Evolutionary conservation across 2,113 vertebrate species (phyloP).

Genomic region (Bubo bubo): DNA sequence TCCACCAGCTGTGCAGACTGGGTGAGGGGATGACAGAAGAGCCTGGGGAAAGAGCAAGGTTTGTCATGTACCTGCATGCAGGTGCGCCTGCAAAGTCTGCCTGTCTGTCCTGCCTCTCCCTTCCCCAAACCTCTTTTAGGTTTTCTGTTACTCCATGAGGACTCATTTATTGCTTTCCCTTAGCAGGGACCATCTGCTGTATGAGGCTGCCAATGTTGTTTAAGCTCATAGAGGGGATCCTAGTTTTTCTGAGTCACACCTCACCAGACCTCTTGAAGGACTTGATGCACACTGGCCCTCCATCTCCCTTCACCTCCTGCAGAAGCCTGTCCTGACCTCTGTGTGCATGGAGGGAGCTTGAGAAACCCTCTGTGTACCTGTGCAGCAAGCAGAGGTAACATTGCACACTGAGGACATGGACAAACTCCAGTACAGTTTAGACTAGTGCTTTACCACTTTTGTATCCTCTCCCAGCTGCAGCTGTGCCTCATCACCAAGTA

Average conservation of each 20-base stretch:
- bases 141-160: neutral
- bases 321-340: neutral
- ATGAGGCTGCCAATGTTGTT: neutral
- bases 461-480: neutral
- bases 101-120: neutral
- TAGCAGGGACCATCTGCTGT: neutral
- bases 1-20: neutral
- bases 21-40: neutral
- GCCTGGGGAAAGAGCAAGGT: rapidly evolving
- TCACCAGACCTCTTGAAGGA: neutral
- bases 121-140: neutral
- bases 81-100: neutral
- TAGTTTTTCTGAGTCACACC: neutral
- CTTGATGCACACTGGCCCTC: neutral
- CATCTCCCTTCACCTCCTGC: neutral
- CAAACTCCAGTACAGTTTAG: neutral
- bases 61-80: neutral
- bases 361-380: neutral
- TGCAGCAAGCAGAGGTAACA: neutral
- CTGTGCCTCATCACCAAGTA: neutral
- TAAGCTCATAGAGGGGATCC: neutral
- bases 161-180: neutral
- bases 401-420: neutral
- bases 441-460: neutral
- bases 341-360: neutral